Percentiles rank a stretch among this genome's conserved stretches.
These are phyloP conservation scores for Sinocyclocheilus rhinocerous DNA, from an alignment of 2,113 vertebrate species.

Conservation along the genomic window DNA sequence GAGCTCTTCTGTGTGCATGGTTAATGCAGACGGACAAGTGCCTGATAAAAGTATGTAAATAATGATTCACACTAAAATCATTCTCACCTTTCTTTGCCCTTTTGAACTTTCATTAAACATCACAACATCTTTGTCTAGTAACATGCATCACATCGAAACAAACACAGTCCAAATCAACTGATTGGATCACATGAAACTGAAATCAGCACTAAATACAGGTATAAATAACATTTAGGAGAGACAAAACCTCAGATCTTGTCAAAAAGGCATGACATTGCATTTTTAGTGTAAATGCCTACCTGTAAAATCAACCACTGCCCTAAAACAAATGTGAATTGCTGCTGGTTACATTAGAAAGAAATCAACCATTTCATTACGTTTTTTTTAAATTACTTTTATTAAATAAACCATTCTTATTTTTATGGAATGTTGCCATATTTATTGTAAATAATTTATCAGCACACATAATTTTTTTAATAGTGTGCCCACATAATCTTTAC, in stretches of 20 bases:
- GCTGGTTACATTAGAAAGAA: not conserved
- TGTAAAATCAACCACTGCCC: not conserved
- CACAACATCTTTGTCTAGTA: not conserved
- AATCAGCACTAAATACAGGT: not conserved
- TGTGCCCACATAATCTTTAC: too few relatives aligned
- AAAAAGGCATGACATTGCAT: not conserved
- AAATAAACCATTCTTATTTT: not conserved
- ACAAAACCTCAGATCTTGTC: not conserved
- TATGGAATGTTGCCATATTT: not conserved
- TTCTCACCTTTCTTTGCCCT: not conserved
- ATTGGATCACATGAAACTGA: not conserved
- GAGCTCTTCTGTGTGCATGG: slow-evolving; percentile 74
- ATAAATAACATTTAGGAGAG: not conserved
- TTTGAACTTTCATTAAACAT: not conserved
- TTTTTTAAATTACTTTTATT: not conserved
- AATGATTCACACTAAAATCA: slow-evolving; percentile 49
- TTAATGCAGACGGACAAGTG: slow-evolving; percentile 68
- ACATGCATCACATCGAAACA: not conserved
- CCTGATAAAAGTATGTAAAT: slow-evolving; percentile 69
- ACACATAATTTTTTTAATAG: too few relatives aligned
- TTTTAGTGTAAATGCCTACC: not conserved
- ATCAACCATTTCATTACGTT: too few relatives aligned
- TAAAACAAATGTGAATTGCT: not conserved
- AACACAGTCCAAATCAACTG: not conserved
- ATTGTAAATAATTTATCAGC: not conserved